These are phyloP conservation scores for Melanaphis sacchari DNA, from an alignment of 1,140 invertebrate genomes.

Conservation along the genomic window DNA sequence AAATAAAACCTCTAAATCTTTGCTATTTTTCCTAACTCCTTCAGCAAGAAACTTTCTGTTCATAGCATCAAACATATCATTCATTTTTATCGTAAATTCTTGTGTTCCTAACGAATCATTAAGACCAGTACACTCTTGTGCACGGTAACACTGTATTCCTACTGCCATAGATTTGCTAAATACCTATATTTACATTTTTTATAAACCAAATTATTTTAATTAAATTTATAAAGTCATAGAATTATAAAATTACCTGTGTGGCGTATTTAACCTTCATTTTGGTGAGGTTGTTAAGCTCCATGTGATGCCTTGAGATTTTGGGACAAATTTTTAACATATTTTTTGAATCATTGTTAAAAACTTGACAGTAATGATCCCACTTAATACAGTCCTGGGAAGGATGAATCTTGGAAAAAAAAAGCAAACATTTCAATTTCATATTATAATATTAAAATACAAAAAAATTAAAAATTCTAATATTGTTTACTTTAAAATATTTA, in stretches of 20 bases:
- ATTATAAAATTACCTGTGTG: neutral
- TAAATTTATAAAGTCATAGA: neutral
- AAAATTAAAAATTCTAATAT: too few relatives aligned
- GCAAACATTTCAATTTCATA: neutral
- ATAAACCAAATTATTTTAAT: neutral
- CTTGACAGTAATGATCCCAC: neutral
- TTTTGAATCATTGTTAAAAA: neutral
- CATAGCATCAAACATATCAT: neutral
- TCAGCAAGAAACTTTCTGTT: neutral
- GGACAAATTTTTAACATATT: neutral
- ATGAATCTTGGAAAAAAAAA: neutral
- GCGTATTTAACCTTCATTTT: neutral
- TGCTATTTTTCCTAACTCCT: neutral
- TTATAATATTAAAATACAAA: too few relatives aligned
- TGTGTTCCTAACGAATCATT: neutral
- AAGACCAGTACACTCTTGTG: neutral
- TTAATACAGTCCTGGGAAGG: neutral
- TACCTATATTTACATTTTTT: neutral
- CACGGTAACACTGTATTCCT: neutral
- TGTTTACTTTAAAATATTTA: neutral
- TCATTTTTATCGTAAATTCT: neutral
- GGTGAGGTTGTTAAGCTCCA: neutral
- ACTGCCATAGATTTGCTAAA: constrained; percentile 1
- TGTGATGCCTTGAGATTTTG: neutral
- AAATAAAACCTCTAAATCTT: neutral